A percentile compares a stretch with the other conserved stretches of the same genome.
Evolutionary conservation across 2,888 invertebrate genomes (phyloP).

Genomic region (Marronus borbonicus): DNA sequence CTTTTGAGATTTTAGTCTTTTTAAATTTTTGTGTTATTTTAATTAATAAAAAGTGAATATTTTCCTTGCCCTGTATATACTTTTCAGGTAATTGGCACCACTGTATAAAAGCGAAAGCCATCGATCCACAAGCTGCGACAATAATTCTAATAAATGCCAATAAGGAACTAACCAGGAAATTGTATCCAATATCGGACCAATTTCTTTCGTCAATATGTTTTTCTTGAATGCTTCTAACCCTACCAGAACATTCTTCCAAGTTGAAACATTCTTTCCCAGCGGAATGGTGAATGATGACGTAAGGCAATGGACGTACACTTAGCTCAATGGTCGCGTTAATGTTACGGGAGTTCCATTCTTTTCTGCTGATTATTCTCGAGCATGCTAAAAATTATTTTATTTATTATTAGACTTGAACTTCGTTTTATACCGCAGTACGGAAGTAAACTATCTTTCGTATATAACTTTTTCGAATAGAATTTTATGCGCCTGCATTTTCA

Average conservation of each 20-base stretch:
- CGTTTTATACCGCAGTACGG: no score
- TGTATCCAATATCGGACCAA: slow-evolving; percentile 59
- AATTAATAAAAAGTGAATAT: no score
- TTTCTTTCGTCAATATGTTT: slow-evolving; percentile 56
- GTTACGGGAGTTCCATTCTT: slow-evolving; percentile 51
- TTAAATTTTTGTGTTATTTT: no score
- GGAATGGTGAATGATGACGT: slow-evolving; percentile 67
- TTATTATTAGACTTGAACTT: no score
- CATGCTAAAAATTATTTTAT: slow-evolving; percentile 15
- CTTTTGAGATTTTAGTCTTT: no score
- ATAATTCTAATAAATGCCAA: slow-evolving; percentile 4
- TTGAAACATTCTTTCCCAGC: slow-evolving; percentile 61
- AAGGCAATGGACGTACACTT: slow-evolving; percentile 57
- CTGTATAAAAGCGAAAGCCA: no score
- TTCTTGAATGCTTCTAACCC: slow-evolving; percentile 64
- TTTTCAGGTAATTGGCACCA: no score
- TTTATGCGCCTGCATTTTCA: no score
- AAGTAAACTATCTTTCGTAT: no score
- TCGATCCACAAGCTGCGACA: no score
- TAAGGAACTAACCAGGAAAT: slow-evolving; percentile 57
- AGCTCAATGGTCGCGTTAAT: slow-evolving; percentile 13
- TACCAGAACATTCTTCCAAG: slow-evolving; percentile 62
- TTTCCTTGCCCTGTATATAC: no score
- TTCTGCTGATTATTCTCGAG: slow-evolving; percentile 31
- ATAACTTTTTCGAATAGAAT: no score